Conservation (phyloP, 2,888 invertebrate species). For the Toxonevra muliebris region DNA sequence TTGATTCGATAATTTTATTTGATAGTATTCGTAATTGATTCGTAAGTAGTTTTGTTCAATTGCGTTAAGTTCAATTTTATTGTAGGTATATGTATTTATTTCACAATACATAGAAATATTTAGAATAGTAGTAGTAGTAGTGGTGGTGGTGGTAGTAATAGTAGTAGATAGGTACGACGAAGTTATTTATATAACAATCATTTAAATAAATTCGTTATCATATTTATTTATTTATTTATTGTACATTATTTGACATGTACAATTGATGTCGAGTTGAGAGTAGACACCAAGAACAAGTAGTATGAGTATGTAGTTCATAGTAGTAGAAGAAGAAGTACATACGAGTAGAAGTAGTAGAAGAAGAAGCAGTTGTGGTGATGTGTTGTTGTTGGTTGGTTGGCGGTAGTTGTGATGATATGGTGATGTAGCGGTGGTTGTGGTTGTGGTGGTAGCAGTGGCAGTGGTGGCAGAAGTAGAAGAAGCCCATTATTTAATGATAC, state of each 20-base stretch:
- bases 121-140: constrained; percentile 1
- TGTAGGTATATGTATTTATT: too few relatives aligned
- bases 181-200: background rate
- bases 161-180: background rate
- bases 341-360: constrained; percentile 11
- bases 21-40: too few relatives aligned
- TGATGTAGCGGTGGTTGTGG: background rate
- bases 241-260: too few relatives aligned
- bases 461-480: constrained; percentile 29
- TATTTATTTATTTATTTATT: too few relatives aligned
- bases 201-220: too few relatives aligned
- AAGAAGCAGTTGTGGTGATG: constrained; percentile 2
- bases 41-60: too few relatives aligned
- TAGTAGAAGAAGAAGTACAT: constrained; percentile 9
- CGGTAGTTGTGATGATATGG: background rate
- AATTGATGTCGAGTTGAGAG: too few relatives aligned
- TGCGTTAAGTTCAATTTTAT: too few relatives aligned
- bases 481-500: constrained; percentile 38
- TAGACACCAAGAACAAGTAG: background rate
- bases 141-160: background rate
- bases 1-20: too few relatives aligned
- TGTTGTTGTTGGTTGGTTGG: constrained; percentile 14
- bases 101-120: background rate
- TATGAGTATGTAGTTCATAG: background rate
- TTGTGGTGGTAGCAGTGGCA: constrained; percentile 4